A percentile compares a stretch with the other conserved stretches of the same genome.
These are phyloP conservation scores for Bombus terrestris DNA, from an alignment of 1,140 invertebrate genomes.

Conservation along the genomic window DNA sequence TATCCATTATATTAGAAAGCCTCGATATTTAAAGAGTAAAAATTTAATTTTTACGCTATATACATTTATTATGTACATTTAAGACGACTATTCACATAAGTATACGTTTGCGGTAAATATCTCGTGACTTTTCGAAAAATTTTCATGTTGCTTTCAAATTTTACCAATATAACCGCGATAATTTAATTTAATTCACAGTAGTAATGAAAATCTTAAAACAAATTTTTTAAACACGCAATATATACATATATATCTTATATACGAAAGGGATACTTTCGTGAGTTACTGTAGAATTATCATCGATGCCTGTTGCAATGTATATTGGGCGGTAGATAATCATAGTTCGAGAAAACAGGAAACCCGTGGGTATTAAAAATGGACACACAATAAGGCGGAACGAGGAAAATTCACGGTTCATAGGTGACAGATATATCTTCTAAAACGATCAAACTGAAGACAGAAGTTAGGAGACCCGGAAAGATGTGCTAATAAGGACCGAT, in stretches of 20 bases:
- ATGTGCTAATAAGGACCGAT: conserved; percentile 67
- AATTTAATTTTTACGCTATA: too few species aligned
- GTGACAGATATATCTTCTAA: conserved; percentile 38
- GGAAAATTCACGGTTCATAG: conserved; percentile 49
- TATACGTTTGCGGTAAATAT: too few species aligned
- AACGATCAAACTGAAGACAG: conserved; percentile 32
- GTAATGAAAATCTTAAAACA: too few species aligned
- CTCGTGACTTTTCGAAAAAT: too few species aligned
- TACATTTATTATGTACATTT: too few species aligned
- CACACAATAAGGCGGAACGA: conserved; percentile 61
- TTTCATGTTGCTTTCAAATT: too few species aligned
- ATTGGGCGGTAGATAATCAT: background rate
- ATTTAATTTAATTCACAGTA: too few species aligned
- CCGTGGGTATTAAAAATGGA: conserved; percentile 33
- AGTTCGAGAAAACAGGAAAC: background rate
- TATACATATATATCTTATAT: background rate
- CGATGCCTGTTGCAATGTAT: background rate
- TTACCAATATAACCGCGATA: too few species aligned
- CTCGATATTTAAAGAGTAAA: too few species aligned
- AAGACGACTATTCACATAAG: too few species aligned
- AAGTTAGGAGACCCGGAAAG: conserved; percentile 36
- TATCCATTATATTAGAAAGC: too few species aligned
- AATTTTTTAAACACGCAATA: background rate
- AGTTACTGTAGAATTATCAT: background rate
- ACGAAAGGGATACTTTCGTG: background rate